Evolutionary conservation across 2,113 vertebrate species (phyloP).

Genomic region (Urocolius indicus): DNA sequence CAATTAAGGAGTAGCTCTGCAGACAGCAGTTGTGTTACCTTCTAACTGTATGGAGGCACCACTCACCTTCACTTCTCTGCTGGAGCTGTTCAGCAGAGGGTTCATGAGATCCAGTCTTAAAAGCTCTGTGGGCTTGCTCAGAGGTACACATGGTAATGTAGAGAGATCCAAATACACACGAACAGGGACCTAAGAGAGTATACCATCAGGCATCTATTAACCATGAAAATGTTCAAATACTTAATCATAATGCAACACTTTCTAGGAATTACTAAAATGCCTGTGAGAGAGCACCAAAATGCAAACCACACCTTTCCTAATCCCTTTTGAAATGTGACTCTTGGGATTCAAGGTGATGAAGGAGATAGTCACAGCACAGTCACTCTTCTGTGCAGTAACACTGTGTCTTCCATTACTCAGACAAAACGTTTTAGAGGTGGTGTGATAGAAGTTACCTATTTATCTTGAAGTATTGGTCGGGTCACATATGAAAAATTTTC

Average conservation of each 20-base stretch:
- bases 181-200: conserved; percentile 85
- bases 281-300: background rate
- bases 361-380: background rate
- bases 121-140: conserved; percentile 90
- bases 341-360: background rate
- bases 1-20: background rate
- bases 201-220: background rate
- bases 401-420: background rate
- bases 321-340: background rate
- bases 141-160: conserved; percentile 82
- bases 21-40: background rate
- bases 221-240: background rate
- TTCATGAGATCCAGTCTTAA: conserved; percentile 93
- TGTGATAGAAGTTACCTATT: background rate
- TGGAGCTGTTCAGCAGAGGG: conserved; percentile 80
- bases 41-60: background rate
- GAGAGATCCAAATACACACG: conserved; percentile 93
- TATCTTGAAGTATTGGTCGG: background rate
- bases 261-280: background rate
- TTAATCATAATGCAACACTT: background rate
- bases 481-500: background rate
- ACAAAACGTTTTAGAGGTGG: background rate
- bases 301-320: background rate
- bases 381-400: background rate
- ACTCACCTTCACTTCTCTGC: conserved; percentile 89